Evolutionary conservation across 2,888 invertebrate genomes (phyloP), one percentile per base, ranked within the genome.

Genomic region (Drosophila niveifrons): DNA sequence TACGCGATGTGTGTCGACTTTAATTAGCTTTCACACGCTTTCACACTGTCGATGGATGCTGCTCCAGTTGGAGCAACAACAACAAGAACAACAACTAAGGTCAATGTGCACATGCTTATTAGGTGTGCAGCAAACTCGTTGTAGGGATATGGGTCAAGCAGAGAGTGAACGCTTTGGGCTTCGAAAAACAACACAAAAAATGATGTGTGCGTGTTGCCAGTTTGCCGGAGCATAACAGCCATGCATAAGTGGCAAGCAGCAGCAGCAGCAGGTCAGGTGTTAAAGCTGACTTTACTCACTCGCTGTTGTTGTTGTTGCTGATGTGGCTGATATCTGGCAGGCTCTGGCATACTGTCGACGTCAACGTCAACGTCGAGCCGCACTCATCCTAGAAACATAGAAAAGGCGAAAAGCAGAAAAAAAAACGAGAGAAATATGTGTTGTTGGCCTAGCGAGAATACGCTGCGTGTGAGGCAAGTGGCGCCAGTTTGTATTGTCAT

Each of bases 401-500:
- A 56, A 47, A 57, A 43, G 56, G 44, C 48, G 56, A 17, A 64
- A 36, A 59, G 6, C 23, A 23, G 0, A 23, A 23, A 23, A 23
- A 23, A 23, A 23, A 23, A 23, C 1, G 23, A 23, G 43, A 43
- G 55, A 47, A 47, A 36, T 47, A 57, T 66, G 23, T 23, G 23
- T 23, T 23, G 86, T 83, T 87, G 87, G 86, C 89, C 89, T 82
- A 85, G 80, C 72, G 69, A 78, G 23, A 23, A 23, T 23, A 23
- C 23, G 4, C 86, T 85, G 88, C 88, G 85, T 88, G 88, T 63
- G 69, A 80, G 75, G 72, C 79, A 83, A 88, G 87, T 83, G 84
- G 76, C 78, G 74, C 76, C 89, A 73, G 85, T 89, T 85, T 89
- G 85, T 87, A 78, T 86, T 89, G 89, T 89, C 88, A 88, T 88